Evolutionary conservation across 2,888 invertebrate species (phyloP).

Genomic region (Xylota sylvarum): DNA sequence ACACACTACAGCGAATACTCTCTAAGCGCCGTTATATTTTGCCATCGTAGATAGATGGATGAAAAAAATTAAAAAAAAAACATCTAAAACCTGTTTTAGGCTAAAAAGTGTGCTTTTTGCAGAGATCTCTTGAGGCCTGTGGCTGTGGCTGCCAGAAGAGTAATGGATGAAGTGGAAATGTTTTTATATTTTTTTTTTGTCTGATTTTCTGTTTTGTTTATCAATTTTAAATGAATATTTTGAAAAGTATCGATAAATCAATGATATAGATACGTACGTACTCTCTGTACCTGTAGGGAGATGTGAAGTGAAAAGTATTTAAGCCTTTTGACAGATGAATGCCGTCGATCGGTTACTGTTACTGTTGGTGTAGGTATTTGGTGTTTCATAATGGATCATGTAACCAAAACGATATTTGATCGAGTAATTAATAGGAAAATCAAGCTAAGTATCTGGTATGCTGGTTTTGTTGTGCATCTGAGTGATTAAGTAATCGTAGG

Average conservation of each 20-base stretch:
- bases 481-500: too few species aligned
- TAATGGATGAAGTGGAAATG: slow-evolving; percentile 38
- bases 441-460: not conserved
- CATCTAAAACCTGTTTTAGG: slow-evolving; percentile 64
- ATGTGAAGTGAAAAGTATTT: slow-evolving; percentile 31
- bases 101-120: slow-evolving; percentile 62
- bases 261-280: slow-evolving; percentile 19
- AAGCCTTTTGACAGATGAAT: slow-evolving; percentile 42
- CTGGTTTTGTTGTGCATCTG: too few species aligned
- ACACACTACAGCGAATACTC: slow-evolving; percentile 1
- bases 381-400: slow-evolving; percentile 63
- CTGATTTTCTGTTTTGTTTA: slow-evolving; percentile 52
- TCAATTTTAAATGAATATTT: slow-evolving; percentile 48
- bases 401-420: slow-evolving; percentile 61
- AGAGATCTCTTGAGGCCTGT: slow-evolving; percentile 22
- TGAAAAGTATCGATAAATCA: slow-evolving; percentile 47
- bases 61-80: slow-evolving; percentile 19
- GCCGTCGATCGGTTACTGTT: slow-evolving; percentile 21
- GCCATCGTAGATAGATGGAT: slow-evolving; percentile 35
- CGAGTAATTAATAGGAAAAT: slow-evolving; percentile 35
- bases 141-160: not conserved
- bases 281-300: not conserved
- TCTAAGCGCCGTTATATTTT: slow-evolving; percentile 62
- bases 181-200: too few species aligned
- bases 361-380: slow-evolving; percentile 6